Conservation (phyloP, 2,797 vertebrate genomes). For the Pyrocephalus nanus region DNA sequence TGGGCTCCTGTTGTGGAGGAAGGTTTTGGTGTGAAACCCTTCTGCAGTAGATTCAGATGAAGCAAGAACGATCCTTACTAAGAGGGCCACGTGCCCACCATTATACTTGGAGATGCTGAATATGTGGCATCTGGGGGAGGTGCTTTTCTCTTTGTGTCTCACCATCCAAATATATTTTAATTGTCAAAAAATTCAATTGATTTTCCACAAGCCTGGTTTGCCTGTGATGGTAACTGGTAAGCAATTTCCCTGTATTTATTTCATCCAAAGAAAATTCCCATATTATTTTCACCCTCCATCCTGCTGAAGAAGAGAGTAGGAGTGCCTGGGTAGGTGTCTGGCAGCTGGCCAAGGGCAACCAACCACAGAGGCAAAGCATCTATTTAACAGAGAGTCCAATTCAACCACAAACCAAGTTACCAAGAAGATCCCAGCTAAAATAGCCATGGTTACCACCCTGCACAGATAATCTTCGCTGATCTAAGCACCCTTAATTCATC, state of each 20-base stretch:
- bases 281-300: neutral
- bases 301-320: neutral
- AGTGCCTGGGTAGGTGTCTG: neutral
- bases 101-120: neutral
- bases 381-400: neutral
- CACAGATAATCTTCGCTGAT: neutral
- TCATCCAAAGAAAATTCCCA: neutral
- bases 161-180: neutral
- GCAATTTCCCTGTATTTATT: neutral
- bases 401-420: neutral
- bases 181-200: neutral
- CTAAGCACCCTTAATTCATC: neutral
- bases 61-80: neutral
- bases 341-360: neutral
- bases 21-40: neutral
- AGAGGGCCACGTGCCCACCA: rapidly evolving
- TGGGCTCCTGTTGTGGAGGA: neutral
- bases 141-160: neutral
- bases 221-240: neutral
- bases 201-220: neutral
- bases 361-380: neutral
- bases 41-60: neutral
- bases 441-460: neutral
- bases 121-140: neutral
- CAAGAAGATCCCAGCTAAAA: neutral